Percentiles rank a stretch among this genome's conserved stretches.
phyloP scores from a whole-genome alignment of 1,140 invertebrate species.

The Drosophila bocqueti region DNA sequence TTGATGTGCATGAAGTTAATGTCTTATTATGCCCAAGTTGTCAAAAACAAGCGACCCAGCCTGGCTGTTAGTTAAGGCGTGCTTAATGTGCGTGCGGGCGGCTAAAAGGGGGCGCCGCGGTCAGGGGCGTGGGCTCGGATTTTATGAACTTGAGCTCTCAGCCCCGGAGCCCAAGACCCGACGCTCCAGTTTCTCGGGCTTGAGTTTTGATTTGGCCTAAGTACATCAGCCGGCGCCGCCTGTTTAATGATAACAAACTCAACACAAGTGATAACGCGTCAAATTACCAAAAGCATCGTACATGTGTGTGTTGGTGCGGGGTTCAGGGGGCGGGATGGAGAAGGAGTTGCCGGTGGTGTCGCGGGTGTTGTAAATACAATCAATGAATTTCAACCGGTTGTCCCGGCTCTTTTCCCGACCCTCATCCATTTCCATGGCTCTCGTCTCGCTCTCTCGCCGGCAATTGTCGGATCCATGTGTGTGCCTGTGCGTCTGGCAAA shows the following conservation, averaged over 20 bases:
- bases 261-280: conserved; percentile 83
- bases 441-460: conserved; percentile 9
- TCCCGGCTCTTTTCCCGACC: conserved; percentile 49
- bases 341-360: conserved; percentile 16
- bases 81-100: conserved; percentile 66
- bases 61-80: conserved; percentile 69
- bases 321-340: background rate
- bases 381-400: conserved; percentile 83
- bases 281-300: conserved; percentile 72
- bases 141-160: conserved; percentile 71
- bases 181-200: conserved; percentile 34
- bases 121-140: conserved; percentile 29
- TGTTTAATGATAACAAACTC: conserved; percentile 83
- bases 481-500: conserved; percentile 57
- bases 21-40: conserved; percentile 83
- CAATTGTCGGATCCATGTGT: conserved; percentile 48
- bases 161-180: conserved; percentile 12
- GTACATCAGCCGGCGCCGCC: conserved; percentile 67
- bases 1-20: conserved; percentile 84
- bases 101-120: conserved; percentile 11
- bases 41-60: conserved; percentile 78
- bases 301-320: background rate
- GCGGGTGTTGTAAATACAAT: conserved; percentile 79
- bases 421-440: conserved; percentile 43
- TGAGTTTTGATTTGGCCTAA: conserved; percentile 77